Percentiles rank a stretch among this genome's conserved stretches.
Conservation (phyloP, 2,797 vertebrate species). For the Anolis apletophallus region DNA sequence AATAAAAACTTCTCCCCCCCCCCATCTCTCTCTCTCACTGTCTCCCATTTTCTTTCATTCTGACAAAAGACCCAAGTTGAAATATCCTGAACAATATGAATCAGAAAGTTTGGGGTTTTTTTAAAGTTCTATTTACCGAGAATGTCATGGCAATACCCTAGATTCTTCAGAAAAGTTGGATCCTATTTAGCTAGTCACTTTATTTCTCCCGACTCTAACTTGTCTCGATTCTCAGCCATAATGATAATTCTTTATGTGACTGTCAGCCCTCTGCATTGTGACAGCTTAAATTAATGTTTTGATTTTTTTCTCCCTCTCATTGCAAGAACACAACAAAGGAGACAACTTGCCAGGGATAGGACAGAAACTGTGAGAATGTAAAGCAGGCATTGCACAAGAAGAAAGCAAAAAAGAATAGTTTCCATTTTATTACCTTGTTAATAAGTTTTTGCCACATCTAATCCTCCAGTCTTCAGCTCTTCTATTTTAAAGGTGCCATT, state of each 20-base stretch:
- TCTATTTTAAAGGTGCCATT: neutral
- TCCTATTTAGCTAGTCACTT: constrained; percentile 77
- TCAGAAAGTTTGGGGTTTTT: constrained; percentile 41
- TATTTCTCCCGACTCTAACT: constrained; percentile 71
- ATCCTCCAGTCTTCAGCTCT: constrained; percentile 26
- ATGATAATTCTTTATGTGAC: constrained; percentile 75
- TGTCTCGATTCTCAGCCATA: constrained; percentile 73
- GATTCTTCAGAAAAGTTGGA: constrained; percentile 70
- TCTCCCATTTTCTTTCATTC: constrained; percentile 54
- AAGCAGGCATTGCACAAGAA: constrained; percentile 62
- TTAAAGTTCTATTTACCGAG: constrained; percentile 58
- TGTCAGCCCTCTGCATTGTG: constrained; percentile 78
- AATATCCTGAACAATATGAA: constrained; percentile 64
- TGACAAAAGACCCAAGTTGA: constrained; percentile 67
- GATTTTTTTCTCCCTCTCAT: constrained; percentile 67
- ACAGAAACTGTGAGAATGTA: constrained; percentile 71
- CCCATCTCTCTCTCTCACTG: too few relatives aligned
- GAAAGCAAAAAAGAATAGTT: constrained; percentile 68
- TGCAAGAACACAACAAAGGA: constrained; percentile 77
- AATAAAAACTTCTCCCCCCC: constrained; percentile 54
- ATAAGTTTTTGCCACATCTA: constrained; percentile 61
- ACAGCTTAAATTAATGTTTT: constrained; percentile 80
- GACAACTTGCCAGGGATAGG: constrained; percentile 73
- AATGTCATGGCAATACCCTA: constrained; percentile 73
- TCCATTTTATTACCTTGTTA: constrained; percentile 60